These are phyloP conservation scores for Rhopilema esculentum DNA, from an alignment of 30 jellyfish, hydroid and myxozoan genomes.

Conservation along the genomic window DNA sequence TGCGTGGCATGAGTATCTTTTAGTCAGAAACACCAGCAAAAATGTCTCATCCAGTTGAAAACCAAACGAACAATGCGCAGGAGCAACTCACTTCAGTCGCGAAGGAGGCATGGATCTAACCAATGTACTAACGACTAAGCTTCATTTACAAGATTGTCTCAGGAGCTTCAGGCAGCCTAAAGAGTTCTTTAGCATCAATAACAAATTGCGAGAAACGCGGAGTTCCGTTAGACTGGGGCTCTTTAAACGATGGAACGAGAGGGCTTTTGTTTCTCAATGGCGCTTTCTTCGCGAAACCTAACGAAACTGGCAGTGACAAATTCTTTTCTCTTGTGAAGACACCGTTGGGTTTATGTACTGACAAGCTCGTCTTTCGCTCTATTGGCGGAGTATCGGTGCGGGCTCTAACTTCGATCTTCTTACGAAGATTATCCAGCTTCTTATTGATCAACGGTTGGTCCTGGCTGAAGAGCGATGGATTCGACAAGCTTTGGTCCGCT, in stretches of 20 bases:
- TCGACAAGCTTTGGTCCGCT: neutral
- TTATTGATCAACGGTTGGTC: constrained; percentile 1
- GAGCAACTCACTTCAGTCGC: too few relatives aligned
- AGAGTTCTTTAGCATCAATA: neutral
- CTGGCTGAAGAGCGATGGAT: neutral
- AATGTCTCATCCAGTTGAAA: too few relatives aligned
- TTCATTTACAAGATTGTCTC: neutral
- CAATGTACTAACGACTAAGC: too few relatives aligned
- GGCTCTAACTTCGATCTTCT: neutral
- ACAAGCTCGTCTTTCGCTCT: neutral
- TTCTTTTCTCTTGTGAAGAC: neutral
- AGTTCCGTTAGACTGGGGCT: neutral
- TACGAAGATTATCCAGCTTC: neutral
- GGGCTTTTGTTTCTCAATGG: neutral
- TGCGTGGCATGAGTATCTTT: too few relatives aligned
- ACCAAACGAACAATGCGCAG: too few relatives aligned
- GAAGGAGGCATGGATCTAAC: too few relatives aligned
- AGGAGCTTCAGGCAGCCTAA: neutral
- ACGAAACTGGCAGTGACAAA: neutral
- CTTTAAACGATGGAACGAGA: neutral
- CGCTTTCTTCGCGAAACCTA: neutral
- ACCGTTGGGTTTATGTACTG: neutral
- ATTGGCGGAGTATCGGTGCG: constrained; percentile 63
- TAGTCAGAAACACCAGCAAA: too few relatives aligned
- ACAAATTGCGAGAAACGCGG: neutral